Percentiles rank a stretch among this genome's conserved stretches.
Conservation (phyloP, 2,888 invertebrate genomes). For the Tachina grossa region DNA sequence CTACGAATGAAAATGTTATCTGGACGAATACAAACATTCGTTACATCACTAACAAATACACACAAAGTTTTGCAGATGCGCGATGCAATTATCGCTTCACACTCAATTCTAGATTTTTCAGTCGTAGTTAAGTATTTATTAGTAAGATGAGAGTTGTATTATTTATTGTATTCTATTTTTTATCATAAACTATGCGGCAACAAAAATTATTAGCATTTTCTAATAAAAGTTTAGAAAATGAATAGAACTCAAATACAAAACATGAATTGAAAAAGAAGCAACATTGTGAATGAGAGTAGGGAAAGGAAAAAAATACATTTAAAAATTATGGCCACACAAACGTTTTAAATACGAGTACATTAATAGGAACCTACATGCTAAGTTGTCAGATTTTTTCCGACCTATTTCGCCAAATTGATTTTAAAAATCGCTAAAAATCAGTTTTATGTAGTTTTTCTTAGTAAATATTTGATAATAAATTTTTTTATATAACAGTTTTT, state of each 20-base stretch:
- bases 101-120: conserved; percentile 9
- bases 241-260: conserved; percentile 23
- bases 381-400: no score
- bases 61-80: conserved; percentile 30
- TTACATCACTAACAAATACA: conserved; percentile 12
- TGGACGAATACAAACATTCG: no score
- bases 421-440: no score
- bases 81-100: conserved; percentile 4
- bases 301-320: conserved; percentile 3
- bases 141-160: conserved; percentile 11
- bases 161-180: conserved; percentile 26
- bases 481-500: no score
- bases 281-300: conserved; percentile 6
- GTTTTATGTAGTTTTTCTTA: no score
- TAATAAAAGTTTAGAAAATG: conserved; percentile 44
- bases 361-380: no score
- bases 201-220: conserved; percentile 52
- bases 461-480: no score
- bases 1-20: no score
- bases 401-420: no score
- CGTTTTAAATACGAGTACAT: not conserved
- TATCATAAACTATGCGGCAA: conserved; percentile 65
- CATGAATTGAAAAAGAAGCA: conserved; percentile 23
- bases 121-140: not conserved
- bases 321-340: not conserved